Evolutionary conservation across 2,113 vertebrate species (phyloP).

Genomic region (Procavia capensis): DNA sequence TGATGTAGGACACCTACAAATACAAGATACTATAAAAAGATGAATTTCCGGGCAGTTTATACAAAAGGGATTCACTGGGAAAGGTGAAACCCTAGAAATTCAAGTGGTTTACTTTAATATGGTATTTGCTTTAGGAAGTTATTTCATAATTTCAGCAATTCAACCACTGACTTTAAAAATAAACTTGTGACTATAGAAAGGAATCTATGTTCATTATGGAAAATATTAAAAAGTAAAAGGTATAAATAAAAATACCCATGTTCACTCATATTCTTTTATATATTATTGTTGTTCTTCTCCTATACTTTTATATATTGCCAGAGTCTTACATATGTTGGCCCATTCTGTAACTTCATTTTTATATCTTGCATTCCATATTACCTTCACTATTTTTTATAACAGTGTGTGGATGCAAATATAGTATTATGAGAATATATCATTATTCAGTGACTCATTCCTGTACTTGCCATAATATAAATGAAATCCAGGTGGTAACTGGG

Average conservation of each 20-base stretch:
- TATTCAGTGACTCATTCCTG: neutral
- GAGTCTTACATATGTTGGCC: neutral
- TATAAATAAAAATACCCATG: neutral
- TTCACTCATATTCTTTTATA: neutral
- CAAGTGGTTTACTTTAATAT: neutral
- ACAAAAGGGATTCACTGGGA: neutral
- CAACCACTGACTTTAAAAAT: slow-evolving; percentile 5
- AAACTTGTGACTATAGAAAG: slow-evolving; percentile 3
- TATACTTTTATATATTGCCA: neutral
- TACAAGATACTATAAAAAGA: neutral
- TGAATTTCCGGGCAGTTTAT: neutral
- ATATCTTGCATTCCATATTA: neutral
- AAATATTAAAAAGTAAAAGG: neutral
- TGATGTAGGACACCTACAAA: too few relatives aligned
- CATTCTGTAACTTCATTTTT: neutral
- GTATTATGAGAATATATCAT: neutral
- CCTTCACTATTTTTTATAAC: neutral
- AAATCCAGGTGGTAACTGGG: neutral
- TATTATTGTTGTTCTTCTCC: neutral
- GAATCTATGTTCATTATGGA: neutral
- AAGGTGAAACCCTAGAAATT: neutral
- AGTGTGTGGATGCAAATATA: neutral
- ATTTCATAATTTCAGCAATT: neutral
- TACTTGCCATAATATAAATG: neutral
- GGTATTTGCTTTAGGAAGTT: neutral